A percentile compares a stretch with the other conserved stretches of the same genome.
phyloP scores from a whole-genome alignment of 2,113 vertebrate species.

The Melospiza melodia region DNA sequence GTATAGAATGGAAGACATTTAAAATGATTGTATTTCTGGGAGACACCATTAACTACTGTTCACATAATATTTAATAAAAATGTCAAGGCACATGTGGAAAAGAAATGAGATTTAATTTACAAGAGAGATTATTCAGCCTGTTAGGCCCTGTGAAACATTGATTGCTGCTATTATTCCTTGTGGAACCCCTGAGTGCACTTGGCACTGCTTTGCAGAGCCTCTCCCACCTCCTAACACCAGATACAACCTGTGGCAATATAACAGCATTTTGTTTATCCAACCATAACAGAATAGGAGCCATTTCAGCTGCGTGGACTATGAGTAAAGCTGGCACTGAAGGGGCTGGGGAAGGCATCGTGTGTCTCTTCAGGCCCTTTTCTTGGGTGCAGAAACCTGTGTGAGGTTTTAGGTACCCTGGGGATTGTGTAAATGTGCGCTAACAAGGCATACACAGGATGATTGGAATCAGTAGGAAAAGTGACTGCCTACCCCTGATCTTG shows the following conservation, averaged over 20 bases:
- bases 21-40: background rate
- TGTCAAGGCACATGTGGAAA: background rate
- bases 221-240: background rate
- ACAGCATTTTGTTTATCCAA: background rate
- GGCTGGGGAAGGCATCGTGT: background rate
- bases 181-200: background rate
- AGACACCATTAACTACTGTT: background rate
- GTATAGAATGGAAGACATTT: background rate
- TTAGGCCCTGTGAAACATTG: background rate
- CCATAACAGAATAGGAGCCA: background rate
- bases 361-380: background rate
- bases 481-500: background rate
- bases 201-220: background rate
- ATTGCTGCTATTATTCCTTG: background rate
- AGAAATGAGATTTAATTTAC: background rate
- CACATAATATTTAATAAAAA: background rate
- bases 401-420: background rate
- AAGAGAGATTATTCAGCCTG: background rate
- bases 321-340: background rate
- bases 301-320: background rate
- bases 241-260: background rate
- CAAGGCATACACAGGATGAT: background rate
- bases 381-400: background rate
- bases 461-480: background rate
- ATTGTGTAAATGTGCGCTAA: background rate